A percentile compares a stretch with the other conserved stretches of the same genome.
Conservation (phyloP, 2,113 vertebrate genomes). For the Marmota monax region DNA sequence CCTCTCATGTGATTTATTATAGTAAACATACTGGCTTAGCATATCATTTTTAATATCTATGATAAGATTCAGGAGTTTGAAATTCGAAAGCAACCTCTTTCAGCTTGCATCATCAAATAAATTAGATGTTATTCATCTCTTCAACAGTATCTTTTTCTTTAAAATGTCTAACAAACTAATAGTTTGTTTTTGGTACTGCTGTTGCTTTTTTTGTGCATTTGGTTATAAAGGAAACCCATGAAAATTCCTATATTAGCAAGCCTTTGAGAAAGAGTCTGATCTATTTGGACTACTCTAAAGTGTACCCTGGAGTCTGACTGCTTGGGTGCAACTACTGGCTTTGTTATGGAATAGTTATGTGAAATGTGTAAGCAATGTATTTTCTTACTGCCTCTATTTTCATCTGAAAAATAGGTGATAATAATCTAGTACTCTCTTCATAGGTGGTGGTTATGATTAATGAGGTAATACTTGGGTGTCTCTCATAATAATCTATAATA, state of each 20-base stretch:
- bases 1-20: too few relatives aligned
- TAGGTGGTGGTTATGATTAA: background rate
- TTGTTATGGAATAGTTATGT: background rate
- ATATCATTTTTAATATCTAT: background rate
- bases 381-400: background rate
- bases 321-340: background rate
- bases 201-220: constrained; percentile 4
- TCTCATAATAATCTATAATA: background rate
- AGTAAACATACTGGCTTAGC: too few relatives aligned
- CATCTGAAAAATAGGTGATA: background rate
- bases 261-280: background rate
- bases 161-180: background rate
- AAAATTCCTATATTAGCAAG: background rate
- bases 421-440: background rate
- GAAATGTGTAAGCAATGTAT: background rate
- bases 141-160: background rate
- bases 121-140: background rate
- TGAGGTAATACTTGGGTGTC: background rate
- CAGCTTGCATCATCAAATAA: background rate
- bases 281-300: background rate
- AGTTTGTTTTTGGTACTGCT: background rate
- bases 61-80: background rate
- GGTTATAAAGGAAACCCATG: background rate
- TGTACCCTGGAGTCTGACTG: background rate
- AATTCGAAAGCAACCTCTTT: background rate